Evolutionary conservation across 1,140 invertebrate genomes (phyloP), one percentile per base, ranked within the genome.

Genomic region (Calephelis virginiensis): DNA sequence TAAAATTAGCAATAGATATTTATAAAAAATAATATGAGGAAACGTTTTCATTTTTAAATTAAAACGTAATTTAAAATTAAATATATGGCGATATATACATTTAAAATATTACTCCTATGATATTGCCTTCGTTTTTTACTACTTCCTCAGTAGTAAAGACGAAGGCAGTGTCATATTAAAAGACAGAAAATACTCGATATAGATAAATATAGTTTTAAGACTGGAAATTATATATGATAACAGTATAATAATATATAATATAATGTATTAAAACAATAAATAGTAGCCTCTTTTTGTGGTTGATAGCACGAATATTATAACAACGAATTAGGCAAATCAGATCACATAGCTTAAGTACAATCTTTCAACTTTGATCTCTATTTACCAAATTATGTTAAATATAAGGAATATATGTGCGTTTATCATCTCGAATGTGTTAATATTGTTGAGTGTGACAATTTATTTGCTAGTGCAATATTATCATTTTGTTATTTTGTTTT

Each of bases 261-360:
- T 28, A 28, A 28, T 28, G 47, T 14, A 37, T 63, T 28, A 28
- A 28, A 28, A 28, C 28, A 28, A 76, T 62, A 77, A 74, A 76
- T 72, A 75, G 70, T 76, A 76, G 73, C 61, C 63, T 71, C 46
- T 63, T 61, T 40, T 37, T 48, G 56, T 70, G 72, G 67, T 70
- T 64, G 63, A 65, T 68, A 73, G 67, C 65, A 74, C 62, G 70
- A 61, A 68, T 66, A 72, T 63, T 43, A 69, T 38, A 66, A 66
- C 53, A 59, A 59, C 49, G 45, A 72, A 69, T 59, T 66, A 69
- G 67, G 73, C 61, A 75, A 72, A 69, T 60, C 63, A 65, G 17
- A 63, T 40, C 8, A 59, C 10, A 12, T 6, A 38, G 46, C 40
- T 43, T 43, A 10, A 17, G 14, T 0, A 64, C 37, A 48, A 11